Conservation (phyloP, 1,140 invertebrate species). For the Hylyphantes graminicola region DNA sequence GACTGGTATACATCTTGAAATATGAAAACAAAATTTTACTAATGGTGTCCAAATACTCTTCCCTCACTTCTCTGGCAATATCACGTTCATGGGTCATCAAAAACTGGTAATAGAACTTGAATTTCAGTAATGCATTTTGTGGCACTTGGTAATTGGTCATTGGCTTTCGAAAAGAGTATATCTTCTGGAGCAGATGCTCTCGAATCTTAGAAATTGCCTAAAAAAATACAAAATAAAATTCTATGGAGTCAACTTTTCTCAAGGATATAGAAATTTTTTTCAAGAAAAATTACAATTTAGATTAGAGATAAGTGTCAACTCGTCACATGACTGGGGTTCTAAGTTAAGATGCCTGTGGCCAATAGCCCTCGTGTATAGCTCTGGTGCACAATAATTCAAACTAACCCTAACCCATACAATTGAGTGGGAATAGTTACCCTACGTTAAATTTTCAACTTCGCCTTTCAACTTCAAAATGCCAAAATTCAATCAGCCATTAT, state of each 20-base stretch:
- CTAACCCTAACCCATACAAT: too few species aligned
- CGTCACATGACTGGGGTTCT: too few species aligned
- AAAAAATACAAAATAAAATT: constrained; percentile 59
- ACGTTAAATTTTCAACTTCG: too few species aligned
- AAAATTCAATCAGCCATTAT: too few species aligned
- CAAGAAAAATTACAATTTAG: not conserved
- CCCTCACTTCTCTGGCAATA: constrained; percentile 93
- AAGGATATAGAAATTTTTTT: not conserved
- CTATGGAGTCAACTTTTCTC: too few species aligned
- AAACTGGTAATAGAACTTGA: constrained; percentile 99
- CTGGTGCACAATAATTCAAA: too few species aligned
- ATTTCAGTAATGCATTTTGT: constrained; percentile 97
- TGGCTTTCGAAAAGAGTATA: constrained; percentile 96
- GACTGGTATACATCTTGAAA: constrained; percentile 95
- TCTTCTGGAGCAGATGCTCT: constrained; percentile 92
- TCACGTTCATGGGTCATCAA: constrained; percentile 92
- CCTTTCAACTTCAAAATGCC: too few species aligned
- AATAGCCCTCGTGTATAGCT: too few species aligned
- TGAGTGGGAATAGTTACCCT: too few species aligned
- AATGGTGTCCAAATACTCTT: constrained; percentile 97
- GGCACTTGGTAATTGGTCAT: constrained; percentile 99
- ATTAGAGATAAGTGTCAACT: too few species aligned
- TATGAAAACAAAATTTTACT: constrained; percentile 99
- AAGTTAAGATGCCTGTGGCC: too few species aligned
- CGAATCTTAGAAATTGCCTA: constrained; percentile 93